These are phyloP conservation scores for Smittia sp. DNA, from an alignment of 2,888 invertebrate species.

Conservation along the genomic window DNA sequence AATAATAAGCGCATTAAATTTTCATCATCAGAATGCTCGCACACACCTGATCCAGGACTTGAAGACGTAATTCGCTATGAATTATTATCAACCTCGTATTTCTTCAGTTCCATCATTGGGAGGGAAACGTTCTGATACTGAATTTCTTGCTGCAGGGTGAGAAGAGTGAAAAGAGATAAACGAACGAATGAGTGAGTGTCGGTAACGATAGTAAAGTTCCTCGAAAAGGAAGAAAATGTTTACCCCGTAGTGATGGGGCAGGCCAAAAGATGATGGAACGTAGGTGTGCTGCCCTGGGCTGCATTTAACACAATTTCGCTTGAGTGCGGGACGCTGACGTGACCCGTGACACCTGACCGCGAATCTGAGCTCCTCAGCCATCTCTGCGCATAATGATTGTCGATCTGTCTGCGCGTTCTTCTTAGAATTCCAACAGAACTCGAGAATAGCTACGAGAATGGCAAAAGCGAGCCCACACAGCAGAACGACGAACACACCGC, in stretches of 20 bases:
- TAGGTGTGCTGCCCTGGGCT: conserved; percentile 66
- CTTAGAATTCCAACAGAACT: conserved; percentile 92
- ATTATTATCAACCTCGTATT: conserved; percentile 36
- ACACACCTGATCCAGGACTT: conserved; percentile 33
- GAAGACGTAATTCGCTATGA: conserved; percentile 33
- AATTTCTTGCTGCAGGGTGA: conserved; percentile 19
- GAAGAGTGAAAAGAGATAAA: neutral
- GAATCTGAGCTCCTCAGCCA: conserved; percentile 88
- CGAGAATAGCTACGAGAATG: conserved; percentile 86
- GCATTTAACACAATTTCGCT: conserved; percentile 73
- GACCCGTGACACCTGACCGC: conserved; percentile 86
- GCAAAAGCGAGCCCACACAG: conserved; percentile 88
- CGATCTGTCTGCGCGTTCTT: conserved; percentile 79
- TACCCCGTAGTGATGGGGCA: conserved; percentile 57
- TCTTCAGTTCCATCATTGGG: conserved; percentile 39
- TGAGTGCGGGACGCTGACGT: conserved; percentile 73
- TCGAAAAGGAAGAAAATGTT: too few relatives aligned
- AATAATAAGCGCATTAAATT: neutral
- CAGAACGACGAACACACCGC: conserved; percentile 96
- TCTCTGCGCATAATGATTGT: conserved; percentile 90
- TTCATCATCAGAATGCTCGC: neutral
- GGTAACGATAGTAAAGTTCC: too few relatives aligned
- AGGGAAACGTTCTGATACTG: conserved; percentile 36
- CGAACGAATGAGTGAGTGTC: neutral
- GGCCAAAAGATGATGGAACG: conserved; percentile 63